phyloP scores from a whole-genome alignment of 2,797 vertebrate species.

The Arctocebus calabarensis region DNA sequence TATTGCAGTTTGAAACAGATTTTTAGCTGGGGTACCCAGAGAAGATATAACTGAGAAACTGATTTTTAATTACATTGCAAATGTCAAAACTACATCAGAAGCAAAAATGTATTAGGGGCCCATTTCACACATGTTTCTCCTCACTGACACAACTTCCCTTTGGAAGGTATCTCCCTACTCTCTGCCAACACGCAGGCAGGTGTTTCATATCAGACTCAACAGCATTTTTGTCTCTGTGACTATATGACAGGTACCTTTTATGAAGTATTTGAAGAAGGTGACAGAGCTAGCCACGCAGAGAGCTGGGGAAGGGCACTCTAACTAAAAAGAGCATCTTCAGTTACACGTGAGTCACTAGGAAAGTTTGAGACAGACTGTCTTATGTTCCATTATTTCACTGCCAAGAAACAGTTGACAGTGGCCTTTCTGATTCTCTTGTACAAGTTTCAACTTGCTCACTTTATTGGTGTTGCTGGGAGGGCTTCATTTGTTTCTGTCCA shows the following conservation, averaged over 20 bases:
- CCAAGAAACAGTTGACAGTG: too few relatives aligned
- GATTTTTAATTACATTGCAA: slow-evolving; percentile 70
- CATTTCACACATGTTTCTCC: neutral
- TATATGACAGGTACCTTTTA: neutral
- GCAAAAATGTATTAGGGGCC: slow-evolving; percentile 1
- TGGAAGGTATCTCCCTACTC: neutral
- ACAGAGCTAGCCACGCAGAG: neutral
- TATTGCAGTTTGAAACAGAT: neutral
- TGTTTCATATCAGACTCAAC: neutral
- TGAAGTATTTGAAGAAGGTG: neutral
- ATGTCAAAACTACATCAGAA: slow-evolving; percentile 66
- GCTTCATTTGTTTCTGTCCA: too few relatives aligned
- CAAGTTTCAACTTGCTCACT: too few relatives aligned
- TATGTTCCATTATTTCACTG: too few relatives aligned
- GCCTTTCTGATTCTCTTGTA: too few relatives aligned
- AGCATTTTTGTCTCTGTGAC: neutral
- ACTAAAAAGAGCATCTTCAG: neutral
- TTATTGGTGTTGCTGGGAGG: too few relatives aligned
- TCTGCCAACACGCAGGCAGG: neutral
- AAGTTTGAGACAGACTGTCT: too few relatives aligned
- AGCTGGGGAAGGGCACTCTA: rapidly evolving
- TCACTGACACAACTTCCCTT: neutral
- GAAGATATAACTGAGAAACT: slow-evolving; percentile 35
- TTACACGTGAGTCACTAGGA: too few relatives aligned
- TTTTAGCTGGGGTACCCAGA: slow-evolving; percentile 8